Conservation (phyloP, 2,113 vertebrate genomes). For the Climacteris rufus region DNA sequence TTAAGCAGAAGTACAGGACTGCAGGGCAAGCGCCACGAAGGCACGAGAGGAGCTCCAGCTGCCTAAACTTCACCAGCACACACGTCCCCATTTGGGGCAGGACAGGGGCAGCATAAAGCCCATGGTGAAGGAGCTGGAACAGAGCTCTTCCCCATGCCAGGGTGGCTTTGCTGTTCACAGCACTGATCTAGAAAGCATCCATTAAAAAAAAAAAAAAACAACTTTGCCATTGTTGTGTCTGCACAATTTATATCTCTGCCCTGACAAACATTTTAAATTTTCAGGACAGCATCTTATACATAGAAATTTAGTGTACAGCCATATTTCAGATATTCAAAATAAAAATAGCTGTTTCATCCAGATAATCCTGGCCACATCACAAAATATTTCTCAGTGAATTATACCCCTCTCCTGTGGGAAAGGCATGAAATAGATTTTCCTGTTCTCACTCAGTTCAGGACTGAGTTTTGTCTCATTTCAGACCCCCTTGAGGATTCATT, state of each 20-base stretch:
- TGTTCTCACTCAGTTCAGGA: neutral
- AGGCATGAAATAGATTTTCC: constrained; percentile 11
- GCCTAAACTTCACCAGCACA: rapidly evolving
- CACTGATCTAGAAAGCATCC: rapidly evolving
- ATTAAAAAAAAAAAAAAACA: neutral
- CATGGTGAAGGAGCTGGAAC: neutral
- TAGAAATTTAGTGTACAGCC: neutral
- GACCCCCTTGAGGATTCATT: constrained; percentile 22
- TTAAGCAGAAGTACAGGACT: rapidly evolving
- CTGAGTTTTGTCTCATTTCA: constrained; percentile 21
- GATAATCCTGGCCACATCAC: neutral
- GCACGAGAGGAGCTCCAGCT: rapidly evolving
- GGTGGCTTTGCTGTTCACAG: neutral
- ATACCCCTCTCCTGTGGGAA: neutral
- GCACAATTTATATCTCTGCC: neutral
- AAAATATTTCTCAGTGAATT: neutral
- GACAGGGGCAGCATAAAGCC: neutral
- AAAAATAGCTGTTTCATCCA: neutral
- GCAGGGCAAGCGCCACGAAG: rapidly evolving
- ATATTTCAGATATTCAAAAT: neutral
- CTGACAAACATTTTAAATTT: neutral
- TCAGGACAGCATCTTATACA: neutral
- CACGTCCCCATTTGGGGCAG: rapidly evolving
- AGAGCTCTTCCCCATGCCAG: neutral
- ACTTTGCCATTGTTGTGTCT: neutral